Evolutionary conservation across 2,797 vertebrate genomes (phyloP).

Genomic region (Periparus ater): DNA sequence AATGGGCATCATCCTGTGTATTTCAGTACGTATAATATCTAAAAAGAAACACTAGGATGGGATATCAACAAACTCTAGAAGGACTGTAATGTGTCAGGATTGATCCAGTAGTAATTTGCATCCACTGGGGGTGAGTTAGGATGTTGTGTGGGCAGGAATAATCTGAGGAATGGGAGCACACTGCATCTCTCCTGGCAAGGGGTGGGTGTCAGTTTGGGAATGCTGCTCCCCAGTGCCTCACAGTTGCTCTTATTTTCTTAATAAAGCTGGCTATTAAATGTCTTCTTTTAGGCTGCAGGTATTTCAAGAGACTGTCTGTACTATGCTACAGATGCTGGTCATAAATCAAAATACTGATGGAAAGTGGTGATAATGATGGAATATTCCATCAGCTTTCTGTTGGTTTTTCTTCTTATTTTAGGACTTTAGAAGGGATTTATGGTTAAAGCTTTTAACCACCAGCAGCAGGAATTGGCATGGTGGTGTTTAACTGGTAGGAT

Average conservation of each 20-base stretch:
- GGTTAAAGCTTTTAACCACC: not conserved
- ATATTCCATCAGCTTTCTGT: not conserved
- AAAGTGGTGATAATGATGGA: not conserved
- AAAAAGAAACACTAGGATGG: not conserved
- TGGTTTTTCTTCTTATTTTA: not conserved
- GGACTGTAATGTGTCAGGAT: not conserved
- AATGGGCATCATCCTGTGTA: rapidly evolving
- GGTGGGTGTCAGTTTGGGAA: not conserved
- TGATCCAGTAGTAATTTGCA: not conserved
- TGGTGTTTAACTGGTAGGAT: not conserved
- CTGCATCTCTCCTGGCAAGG: not conserved
- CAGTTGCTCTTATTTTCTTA: not conserved
- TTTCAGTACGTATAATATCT: not conserved
- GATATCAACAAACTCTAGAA: too few relatives aligned
- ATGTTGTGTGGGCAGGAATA: not conserved
- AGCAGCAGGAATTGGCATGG: not conserved
- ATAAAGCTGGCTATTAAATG: not conserved
- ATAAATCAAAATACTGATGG: not conserved
- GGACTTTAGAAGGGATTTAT: not conserved
- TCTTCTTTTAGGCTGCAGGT: not conserved
- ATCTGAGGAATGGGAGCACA: not conserved
- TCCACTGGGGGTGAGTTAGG: not conserved
- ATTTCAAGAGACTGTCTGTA: not conserved
- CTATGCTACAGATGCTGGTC: not conserved
- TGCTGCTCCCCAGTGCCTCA: not conserved